Base-by-base conservation (phyloP, 2,797 vertebrate species). In the Garrulus glandarius region DNA sequence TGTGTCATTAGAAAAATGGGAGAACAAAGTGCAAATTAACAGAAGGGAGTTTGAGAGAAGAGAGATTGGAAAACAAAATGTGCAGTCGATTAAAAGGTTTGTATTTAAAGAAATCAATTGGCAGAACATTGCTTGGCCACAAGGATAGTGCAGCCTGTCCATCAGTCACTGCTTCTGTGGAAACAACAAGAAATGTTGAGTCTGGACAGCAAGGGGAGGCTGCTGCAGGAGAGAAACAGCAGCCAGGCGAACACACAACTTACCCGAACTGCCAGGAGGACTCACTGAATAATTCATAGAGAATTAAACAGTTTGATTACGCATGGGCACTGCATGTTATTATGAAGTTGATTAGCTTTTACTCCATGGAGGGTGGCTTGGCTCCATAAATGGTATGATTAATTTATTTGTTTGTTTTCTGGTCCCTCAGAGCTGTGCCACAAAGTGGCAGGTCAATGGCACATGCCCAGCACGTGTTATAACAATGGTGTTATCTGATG, bases 201-300 rank as follows among this genome's bases (percentile, higher is more conserved):
- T 83, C 91, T 92, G 71, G 76, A 53, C 55, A 76, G 52, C 1
- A 2, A 79, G 27, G 9, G 23, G 81, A 57, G 56, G 46, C 17
- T 10, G 15, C 72, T 82, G 89, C 69, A 72, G 82, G 75, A 82
- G 44, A 84, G 67, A 82, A 90, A 30, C 60, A 84, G 68, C 49
- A 82, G 84, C 72, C 88, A 91, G 78, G 55, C 27, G 1, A 85
- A 37, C 67, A 74, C 68, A 81, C 65, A 86, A 71, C 53, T 79
- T 74, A 60, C 36, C 49, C 90, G 59, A 69, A 77, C 77, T 92
- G 84, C 93, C 89, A 93, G 92, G 90, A 92, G 74, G 91, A 68
- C 61, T 95, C 77, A 65, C 23, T 97, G 93, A 95, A 97, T 97
- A 97, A 97, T 97, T 97, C 83, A 96, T 93, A 52, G 53, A 72